Conservation (phyloP, 2,888 invertebrate species). For the Glaucopsyche alexis region DNA sequence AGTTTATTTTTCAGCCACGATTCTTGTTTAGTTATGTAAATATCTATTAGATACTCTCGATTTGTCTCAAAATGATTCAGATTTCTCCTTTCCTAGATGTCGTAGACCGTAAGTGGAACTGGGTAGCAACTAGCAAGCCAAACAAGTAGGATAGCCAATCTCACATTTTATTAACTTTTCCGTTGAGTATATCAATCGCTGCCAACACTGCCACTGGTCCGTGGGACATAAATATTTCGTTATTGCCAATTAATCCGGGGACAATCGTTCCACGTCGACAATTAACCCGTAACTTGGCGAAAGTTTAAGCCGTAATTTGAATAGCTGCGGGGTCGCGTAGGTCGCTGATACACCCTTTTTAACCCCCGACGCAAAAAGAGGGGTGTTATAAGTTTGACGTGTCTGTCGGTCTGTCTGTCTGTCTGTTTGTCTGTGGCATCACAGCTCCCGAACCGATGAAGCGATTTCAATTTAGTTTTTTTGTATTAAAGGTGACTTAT, state of each 20-base stretch:
- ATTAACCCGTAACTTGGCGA: slow-evolving; percentile 9
- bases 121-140: no score
- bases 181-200: not conserved
- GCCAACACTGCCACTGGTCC: not conserved
- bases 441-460: no score
- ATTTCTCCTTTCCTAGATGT: not conserved
- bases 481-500: no score
- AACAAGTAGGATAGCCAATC: no score
- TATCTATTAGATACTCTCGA: not conserved
- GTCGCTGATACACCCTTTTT: not conserved
- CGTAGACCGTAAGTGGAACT: not conserved
- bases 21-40: not conserved
- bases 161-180: no score
- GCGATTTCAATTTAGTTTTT: no score
- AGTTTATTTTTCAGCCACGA: not conserved
- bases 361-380: no score
- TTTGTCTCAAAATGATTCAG: no score
- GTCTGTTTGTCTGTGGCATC: no score
- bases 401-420: no score
- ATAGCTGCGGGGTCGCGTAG: not conserved
- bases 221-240: slow-evolving; percentile 10
- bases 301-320: not conserved
- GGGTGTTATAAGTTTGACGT: no score
- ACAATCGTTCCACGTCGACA: slow-evolving; percentile 15
- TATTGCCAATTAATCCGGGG: not conserved